Percentiles rank a stretch among this genome's conserved stretches.
These are phyloP conservation scores for Prionailurus viverrinus DNA, from an alignment of 2,113 vertebrate species.

Conservation along the genomic window DNA sequence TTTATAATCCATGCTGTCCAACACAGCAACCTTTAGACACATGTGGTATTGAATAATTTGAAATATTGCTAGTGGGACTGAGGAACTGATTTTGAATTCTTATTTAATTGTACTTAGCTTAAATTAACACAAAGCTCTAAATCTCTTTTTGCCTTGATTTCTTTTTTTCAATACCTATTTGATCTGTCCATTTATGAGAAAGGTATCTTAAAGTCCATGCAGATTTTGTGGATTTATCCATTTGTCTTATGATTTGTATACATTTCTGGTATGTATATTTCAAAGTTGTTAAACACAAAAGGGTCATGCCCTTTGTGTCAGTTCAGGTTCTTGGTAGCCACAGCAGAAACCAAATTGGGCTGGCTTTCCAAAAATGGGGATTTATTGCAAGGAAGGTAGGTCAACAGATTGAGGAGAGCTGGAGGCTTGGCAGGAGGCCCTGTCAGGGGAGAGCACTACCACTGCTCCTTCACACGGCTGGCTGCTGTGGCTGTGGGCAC, in stretches of 20 bases:
- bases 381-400: neutral
- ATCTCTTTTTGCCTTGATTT: neutral
- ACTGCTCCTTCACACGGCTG: too few relatives aligned
- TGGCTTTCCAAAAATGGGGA: neutral
- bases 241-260: neutral
- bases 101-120: constrained; percentile 8
- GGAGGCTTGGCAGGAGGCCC: neutral
- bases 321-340: neutral
- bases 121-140: neutral
- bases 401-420: neutral
- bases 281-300: neutral
- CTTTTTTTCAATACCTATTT: neutral
- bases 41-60: neutral
- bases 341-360: neutral
- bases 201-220: neutral
- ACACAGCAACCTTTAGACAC: neutral
- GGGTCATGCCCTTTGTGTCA: neutral
- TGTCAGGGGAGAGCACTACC: neutral
- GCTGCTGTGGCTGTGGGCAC: neutral
- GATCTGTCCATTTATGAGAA: neutral
- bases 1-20: neutral
- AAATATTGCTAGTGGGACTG: neutral
- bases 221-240: neutral
- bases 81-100: neutral
- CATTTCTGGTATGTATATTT: neutral